Evolutionary conservation across 2,797 vertebrate species (phyloP).

Genomic region (Vultur gryphus): DNA sequence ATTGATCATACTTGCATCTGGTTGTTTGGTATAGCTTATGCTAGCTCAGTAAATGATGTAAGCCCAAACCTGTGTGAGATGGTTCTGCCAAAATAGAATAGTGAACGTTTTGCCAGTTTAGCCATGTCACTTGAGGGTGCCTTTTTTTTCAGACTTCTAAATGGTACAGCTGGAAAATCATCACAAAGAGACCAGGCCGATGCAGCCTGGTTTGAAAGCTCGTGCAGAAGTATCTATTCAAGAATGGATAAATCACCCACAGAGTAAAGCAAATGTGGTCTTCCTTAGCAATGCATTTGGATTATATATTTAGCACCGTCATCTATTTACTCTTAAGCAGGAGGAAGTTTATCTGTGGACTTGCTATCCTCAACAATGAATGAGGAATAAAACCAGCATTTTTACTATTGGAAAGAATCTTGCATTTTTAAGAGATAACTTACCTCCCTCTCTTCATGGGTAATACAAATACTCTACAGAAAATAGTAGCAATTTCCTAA

Average conservation of each 20-base stretch:
- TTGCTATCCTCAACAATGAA: not conserved
- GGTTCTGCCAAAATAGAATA: not conserved
- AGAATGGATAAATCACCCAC: not conserved
- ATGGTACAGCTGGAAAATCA: not conserved
- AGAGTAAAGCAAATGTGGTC: not conserved
- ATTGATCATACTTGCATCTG: not conserved
- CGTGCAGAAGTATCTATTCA: not conserved
- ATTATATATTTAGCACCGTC: not conserved
- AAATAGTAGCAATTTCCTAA: constrained; percentile 68
- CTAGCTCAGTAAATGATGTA: not conserved
- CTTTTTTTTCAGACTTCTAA: not conserved
- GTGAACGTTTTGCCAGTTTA: not conserved
- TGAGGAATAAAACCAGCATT: not conserved
- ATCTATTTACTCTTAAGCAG: not conserved
- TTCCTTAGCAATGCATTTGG: not conserved
- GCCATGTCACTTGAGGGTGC: not conserved
- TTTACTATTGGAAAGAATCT: constrained; percentile 8
- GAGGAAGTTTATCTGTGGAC: not conserved
- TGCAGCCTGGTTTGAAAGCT: not conserved
- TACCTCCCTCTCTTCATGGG: not conserved
- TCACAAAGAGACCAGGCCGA: not conserved
- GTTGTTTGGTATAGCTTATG: not conserved
- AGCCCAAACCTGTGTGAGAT: not conserved
- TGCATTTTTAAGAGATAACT: constrained; percentile 27
- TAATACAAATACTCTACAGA: constrained; percentile 37